phyloP scores from a whole-genome alignment of 2,888 invertebrate species.

The Catocala fraxini region DNA sequence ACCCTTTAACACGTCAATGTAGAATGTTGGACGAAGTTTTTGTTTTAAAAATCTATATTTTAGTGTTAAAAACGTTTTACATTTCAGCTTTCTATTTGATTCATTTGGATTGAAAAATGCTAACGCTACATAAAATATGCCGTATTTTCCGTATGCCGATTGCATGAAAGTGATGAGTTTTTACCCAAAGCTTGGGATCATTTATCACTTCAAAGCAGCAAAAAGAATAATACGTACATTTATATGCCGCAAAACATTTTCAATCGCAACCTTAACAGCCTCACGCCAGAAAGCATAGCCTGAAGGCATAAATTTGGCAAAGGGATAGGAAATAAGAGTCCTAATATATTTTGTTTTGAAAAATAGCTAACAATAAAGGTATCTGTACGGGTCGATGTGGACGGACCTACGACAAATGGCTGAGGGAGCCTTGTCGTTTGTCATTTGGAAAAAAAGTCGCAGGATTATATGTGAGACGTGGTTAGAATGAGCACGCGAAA shows the following conservation, averaged over 20 bases:
- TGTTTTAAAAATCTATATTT: no score
- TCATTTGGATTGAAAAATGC: no score
- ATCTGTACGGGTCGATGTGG: conserved; percentile 58
- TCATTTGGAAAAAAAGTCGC: conserved; percentile 65
- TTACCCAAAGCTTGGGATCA: neutral
- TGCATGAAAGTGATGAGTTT: neutral
- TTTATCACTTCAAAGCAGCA: conserved; percentile 1
- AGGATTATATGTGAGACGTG: conserved; percentile 45
- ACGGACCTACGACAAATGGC: conserved; percentile 65
- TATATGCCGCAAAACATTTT: conserved; percentile 32
- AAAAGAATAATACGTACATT: conserved; percentile 24
- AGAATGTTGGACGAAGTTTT: no score
- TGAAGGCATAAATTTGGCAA: conserved; percentile 58
- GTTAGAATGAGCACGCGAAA: conserved; percentile 37
- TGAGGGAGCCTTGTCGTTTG: conserved; percentile 68
- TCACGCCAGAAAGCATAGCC: conserved; percentile 44
- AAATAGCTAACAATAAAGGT: conserved; percentile 76
- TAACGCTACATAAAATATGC: neutral
- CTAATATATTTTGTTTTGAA: conserved; percentile 77
- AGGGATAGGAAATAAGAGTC: conserved; percentile 57
- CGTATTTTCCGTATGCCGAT: neutral
- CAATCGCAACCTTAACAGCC: conserved; percentile 26
- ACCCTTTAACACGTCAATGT: no score
- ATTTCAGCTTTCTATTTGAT: no score
- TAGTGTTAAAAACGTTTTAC: no score